These are phyloP conservation scores for Cerastis leucographa DNA, from an alignment of 2,888 invertebrate genomes.

Conservation along the genomic window DNA sequence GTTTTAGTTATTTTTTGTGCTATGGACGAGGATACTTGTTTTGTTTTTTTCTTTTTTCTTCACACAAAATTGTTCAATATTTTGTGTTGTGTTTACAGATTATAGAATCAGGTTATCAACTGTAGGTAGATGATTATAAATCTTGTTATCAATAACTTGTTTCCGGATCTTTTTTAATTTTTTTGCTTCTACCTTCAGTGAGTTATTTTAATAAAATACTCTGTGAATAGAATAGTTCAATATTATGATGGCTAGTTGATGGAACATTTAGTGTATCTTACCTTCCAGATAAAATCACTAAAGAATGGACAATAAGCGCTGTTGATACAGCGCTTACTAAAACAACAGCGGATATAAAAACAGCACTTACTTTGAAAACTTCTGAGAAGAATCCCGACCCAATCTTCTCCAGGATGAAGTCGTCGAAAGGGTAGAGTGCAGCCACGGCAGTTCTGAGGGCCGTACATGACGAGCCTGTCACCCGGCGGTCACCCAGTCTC, in stretches of 20 bases:
- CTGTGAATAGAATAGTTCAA: background rate
- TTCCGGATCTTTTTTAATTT: background rate
- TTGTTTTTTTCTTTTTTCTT: background rate
- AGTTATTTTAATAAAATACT: background rate
- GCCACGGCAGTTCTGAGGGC: conserved; percentile 98
- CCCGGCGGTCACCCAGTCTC: conserved; percentile 85
- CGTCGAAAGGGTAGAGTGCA: conserved; percentile 97
- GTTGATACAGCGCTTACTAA: background rate
- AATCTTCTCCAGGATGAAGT: conserved; percentile 97
- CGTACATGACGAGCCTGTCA: conserved; percentile 93
- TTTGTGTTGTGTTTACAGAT: conserved; percentile 4
- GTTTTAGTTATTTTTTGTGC: conserved; percentile 19
- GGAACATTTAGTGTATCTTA: background rate
- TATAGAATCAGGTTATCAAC: conserved; percentile 21
- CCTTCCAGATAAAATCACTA: background rate
- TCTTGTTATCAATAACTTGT: conserved; percentile 5
- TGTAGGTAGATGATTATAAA: background rate
- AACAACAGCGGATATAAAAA: background rate
- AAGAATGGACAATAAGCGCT: background rate
- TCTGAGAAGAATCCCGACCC: conserved; percentile 99
- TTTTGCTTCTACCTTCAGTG: background rate
- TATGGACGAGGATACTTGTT: conserved; percentile 7
- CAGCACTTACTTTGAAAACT: conserved; percentile 97
- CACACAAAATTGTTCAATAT: background rate
- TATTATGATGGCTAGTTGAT: background rate